Base-by-base conservation (phyloP, 2,113 vertebrate genomes). In the Pantherophis guttatus region DNA sequence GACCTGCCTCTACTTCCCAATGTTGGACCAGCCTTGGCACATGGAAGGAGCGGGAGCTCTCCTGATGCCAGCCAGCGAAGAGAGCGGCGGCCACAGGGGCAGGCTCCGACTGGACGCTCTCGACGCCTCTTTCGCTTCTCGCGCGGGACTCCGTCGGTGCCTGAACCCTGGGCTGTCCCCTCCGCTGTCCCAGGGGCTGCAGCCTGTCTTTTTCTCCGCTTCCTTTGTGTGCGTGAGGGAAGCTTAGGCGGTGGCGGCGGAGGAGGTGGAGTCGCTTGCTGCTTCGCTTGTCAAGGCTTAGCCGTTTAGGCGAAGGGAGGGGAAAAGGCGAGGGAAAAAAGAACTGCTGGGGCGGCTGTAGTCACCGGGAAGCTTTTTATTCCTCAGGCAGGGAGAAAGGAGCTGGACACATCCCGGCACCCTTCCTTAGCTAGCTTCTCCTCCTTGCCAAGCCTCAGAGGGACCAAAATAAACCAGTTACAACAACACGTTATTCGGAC, bases 191-290 rank as follows among this genome's bases (percentile, higher is more conserved):
- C 91, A 23, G 92, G 92, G 5, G 59, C 93, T 81, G n/a, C 93
- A 87, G 33, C 94, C 92, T 29, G 90, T 88, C 3, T 88, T 94
- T 93, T 94, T 95, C 94, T 92, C 95, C 93, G 94, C 93, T 93
- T 96, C 93, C 95, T 97, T 97, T 97, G 97, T 98, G 97, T 97
- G 97, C 95, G 97, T 54, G 91, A 95, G 94, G 91, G 94, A 92
- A 94, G 94, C 87, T n/a, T 75, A 65, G 91, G 58, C 33, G 81
- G 89, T 3, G 86, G 86, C 48, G 95, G 59, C 33, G 39, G 87
- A 48, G 92, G 95, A 93, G 81, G 96, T 95, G 97, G 94, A 88
- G 93, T 95, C 95, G 96, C 92, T 94, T 39, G 85, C 87, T 93
- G 93, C 91, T 94, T 70, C 94, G 94, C 95, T 58, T 96, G 95